phyloP scores from a whole-genome alignment of 2,113 vertebrate genomes.

The Anser cygnoides region DNA sequence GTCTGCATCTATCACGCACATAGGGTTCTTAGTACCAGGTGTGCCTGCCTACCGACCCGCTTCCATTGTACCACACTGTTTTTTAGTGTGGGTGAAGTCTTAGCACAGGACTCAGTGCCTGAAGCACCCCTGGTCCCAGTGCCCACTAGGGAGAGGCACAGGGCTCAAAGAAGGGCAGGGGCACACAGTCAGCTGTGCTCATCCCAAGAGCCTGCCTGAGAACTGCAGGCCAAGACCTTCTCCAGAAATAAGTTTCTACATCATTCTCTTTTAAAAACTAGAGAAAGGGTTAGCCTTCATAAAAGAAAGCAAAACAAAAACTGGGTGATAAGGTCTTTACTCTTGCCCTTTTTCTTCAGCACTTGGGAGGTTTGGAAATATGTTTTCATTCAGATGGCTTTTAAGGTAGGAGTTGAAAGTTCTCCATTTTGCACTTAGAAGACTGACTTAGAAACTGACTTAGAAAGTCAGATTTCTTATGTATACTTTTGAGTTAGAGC shows the following conservation, averaged over 20 bases:
- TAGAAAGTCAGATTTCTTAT: background rate
- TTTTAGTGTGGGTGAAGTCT: background rate
- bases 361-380: background rate
- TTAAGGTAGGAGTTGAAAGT: background rate
- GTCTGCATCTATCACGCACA: fast-evolving
- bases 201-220: background rate
- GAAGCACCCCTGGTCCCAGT: fast-evolving
- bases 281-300: background rate
- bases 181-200: background rate
- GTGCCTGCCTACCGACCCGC: background rate
- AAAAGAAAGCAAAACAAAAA: background rate
- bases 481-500: background rate
- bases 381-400: background rate
- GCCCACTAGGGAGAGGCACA: background rate
- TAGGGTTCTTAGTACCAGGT: background rate
- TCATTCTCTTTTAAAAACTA: background rate
- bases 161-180: background rate
- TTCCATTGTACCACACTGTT: background rate
- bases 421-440: background rate
- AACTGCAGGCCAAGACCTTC: background rate
- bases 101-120: background rate
- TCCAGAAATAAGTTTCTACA: background rate
- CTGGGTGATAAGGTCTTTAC: background rate
- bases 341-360: background rate
- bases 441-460: no score